These are phyloP conservation scores for Hyles euphorbiae DNA, from an alignment of 1,140 invertebrate species.

Conservation along the genomic window DNA sequence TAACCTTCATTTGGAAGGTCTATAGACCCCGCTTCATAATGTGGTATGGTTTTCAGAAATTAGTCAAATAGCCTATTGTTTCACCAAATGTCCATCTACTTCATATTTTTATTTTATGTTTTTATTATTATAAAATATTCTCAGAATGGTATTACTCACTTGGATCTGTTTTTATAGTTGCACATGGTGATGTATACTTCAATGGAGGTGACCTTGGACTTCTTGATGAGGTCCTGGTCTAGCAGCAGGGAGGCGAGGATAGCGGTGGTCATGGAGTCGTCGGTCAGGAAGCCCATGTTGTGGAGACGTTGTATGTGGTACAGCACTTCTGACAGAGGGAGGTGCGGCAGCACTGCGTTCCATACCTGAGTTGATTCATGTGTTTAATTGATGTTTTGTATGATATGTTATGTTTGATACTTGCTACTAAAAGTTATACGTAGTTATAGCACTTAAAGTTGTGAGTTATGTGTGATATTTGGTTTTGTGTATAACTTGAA, in stretches of 20 bases:
- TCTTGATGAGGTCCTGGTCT: constrained; percentile 50
- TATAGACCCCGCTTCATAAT: too few relatives aligned
- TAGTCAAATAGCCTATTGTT: too few relatives aligned
- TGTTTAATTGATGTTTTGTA: too few relatives aligned
- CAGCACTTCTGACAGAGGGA: constrained; percentile 77
- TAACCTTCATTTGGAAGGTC: too few relatives aligned
- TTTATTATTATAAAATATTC: too few relatives aligned
- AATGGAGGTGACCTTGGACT: constrained; percentile 54
- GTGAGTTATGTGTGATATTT: too few relatives aligned
- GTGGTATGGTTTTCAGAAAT: too few relatives aligned
- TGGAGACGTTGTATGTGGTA: constrained; percentile 80
- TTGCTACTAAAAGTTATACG: too few relatives aligned
- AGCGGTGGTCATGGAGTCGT: constrained; percentile 52
- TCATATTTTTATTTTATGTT: too few relatives aligned
- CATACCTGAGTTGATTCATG: constrained; percentile 73
- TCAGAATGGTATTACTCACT: constrained; percentile 26
- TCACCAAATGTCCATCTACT: too few relatives aligned
- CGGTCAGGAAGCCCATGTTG: constrained; percentile 76
- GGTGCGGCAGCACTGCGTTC: constrained; percentile 77
- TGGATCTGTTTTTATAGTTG: constrained; percentile 56
- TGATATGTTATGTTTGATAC: neutral
- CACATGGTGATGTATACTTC: constrained; percentile 54
- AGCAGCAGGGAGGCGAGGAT: constrained; percentile 48
- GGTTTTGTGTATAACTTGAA: too few relatives aligned
- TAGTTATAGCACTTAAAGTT: too few relatives aligned